Conservation (phyloP, 2,113 vertebrate genomes). For the Tachysurus fulvidraco region DNA sequence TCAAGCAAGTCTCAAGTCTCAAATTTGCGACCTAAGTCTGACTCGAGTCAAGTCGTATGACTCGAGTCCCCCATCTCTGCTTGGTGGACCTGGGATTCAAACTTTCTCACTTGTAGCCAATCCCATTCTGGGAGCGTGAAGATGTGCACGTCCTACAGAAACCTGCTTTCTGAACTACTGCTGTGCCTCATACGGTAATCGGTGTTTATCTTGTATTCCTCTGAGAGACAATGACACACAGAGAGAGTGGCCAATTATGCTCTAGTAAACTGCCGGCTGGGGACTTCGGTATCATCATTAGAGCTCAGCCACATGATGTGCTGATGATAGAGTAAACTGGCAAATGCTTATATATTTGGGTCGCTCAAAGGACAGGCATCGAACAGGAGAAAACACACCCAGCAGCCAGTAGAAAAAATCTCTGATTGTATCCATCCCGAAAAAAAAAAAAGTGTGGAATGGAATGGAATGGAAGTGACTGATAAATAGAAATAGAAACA, state of each 20-base stretch:
- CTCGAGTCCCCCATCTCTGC: too few relatives aligned
- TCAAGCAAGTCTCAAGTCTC: too few relatives aligned
- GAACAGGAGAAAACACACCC: neutral
- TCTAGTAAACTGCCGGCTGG: neutral
- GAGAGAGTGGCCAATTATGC: neutral
- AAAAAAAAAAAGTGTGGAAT: neutral
- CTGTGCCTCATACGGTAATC: neutral
- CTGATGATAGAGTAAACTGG: neutral
- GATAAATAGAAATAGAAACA: neutral
- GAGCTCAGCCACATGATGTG: neutral
- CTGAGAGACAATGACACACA: neutral
- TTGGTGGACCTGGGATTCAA: too few relatives aligned
- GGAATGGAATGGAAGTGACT: neutral
- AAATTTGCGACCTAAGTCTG: too few relatives aligned
- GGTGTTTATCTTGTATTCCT: neutral
- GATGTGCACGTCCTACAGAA: neutral
- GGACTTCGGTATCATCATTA: neutral
- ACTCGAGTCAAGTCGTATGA: too few relatives aligned
- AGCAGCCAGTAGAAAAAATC: neutral
- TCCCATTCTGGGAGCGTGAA: neutral
- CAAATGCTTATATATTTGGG: neutral
- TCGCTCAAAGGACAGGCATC: too few relatives aligned
- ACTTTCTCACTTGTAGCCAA: too few relatives aligned
- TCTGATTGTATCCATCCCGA: neutral
- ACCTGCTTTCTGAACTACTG: neutral